phyloP scores from a whole-genome alignment of 2,797 vertebrate genomes.

The Eulemur mongoz region DNA sequence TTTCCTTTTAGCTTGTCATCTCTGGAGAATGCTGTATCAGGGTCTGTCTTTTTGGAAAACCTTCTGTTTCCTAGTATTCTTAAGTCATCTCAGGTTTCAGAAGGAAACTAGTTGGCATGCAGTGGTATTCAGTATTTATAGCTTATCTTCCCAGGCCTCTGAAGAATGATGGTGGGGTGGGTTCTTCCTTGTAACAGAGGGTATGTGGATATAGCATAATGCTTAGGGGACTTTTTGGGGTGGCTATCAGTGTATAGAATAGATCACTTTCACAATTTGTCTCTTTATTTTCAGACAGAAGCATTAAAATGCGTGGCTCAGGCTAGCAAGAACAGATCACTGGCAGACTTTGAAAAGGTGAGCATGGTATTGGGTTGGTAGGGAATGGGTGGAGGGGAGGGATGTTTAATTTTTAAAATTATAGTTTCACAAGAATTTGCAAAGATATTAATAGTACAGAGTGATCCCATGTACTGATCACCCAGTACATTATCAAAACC shows the following conservation, averaged over 20 bases:
- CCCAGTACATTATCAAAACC: not conserved
- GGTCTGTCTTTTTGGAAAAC: not conserved
- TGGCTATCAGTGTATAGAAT: not conserved
- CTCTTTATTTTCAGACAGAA: slow-evolving; percentile 91
- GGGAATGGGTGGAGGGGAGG: not conserved
- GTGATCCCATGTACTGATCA: not conserved
- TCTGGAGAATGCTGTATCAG: not conserved
- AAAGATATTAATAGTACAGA: not conserved
- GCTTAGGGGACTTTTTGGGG: slow-evolving; percentile 3
- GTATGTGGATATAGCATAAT: not conserved
- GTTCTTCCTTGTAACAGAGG: not conserved
- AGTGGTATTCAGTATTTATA: not conserved
- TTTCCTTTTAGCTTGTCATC: slow-evolving; percentile 24
- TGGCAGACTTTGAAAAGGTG: slow-evolving; percentile 99
- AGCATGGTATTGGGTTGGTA: slow-evolving; percentile 66
- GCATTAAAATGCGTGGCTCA: slow-evolving; percentile 97
- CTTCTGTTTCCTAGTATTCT: not conserved
- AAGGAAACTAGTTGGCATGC: not conserved
- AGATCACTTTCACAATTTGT: slow-evolving; percentile 41
- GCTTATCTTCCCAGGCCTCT: slow-evolving; percentile 3
- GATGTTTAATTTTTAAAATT: not conserved
- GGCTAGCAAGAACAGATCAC: slow-evolving; percentile 98
- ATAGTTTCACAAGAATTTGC: not conserved
- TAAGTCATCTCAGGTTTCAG: slow-evolving; percentile 25
- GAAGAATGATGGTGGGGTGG: not conserved